phyloP scores from a whole-genome alignment of 2,113 vertebrate species.

The Sinocyclocheilus maitianheensis region DNA sequence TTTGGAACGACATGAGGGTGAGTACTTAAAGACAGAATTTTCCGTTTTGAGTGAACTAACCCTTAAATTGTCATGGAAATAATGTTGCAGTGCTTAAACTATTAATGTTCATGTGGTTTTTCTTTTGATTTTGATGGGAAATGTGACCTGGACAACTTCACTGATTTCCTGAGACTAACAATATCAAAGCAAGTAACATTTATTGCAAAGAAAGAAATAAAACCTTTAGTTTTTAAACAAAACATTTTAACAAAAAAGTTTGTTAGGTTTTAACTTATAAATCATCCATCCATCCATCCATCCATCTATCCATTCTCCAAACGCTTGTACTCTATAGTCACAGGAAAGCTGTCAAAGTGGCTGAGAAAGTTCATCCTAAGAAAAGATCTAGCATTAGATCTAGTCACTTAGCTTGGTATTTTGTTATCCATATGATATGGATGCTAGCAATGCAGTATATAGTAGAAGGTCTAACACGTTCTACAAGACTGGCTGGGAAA shows the following conservation, averaged over 20 bases:
- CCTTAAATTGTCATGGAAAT: background rate
- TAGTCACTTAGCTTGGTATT: background rate
- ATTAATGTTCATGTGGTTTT: too few species aligned
- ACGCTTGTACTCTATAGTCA: background rate
- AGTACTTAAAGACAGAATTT: too few species aligned
- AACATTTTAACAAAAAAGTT: background rate
- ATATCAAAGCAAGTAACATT: background rate
- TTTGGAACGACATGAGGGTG: too few species aligned
- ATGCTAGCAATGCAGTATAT: background rate
- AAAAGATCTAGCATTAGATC: background rate
- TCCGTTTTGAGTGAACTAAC: too few species aligned
- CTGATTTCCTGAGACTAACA: too few species aligned
- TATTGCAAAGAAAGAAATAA: background rate
- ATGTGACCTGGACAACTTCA: too few species aligned
- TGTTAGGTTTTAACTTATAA: background rate
- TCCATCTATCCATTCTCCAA: background rate
- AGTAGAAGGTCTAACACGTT: conserved; percentile 4
- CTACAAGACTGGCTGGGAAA: background rate
- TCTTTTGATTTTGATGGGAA: too few species aligned
- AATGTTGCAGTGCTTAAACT: background rate
- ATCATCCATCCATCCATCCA: background rate
- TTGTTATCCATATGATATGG: background rate
- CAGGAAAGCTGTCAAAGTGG: background rate
- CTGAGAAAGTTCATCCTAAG: background rate
- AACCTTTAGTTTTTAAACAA: background rate